Evolutionary conservation across 1,140 invertebrate genomes (phyloP), one percentile per base, ranked within the genome.

Genomic region (Akabosia matsudoensis): DNA sequence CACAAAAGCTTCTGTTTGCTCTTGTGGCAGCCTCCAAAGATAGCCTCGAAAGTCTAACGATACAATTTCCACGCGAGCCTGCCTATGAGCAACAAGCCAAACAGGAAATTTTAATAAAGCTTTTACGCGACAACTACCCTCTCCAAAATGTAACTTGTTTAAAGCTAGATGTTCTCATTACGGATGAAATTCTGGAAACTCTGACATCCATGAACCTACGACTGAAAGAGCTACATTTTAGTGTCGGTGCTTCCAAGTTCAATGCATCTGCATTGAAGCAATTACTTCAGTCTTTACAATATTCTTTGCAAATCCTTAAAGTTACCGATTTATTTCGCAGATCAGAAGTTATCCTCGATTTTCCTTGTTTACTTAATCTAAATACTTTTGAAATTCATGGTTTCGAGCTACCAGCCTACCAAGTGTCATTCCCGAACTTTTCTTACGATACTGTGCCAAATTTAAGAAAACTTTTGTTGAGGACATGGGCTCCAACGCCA

Each of bases 371-470:
- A 16, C 33, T 4, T 22, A 16, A 72, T 72, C 28, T 72, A 14
- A 34, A 72, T 37, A 24, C 18, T 2, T 72, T 72, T 72, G 70
- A 72, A 24, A 72, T 72, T 51, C 70, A 72, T 45, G 70, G 70
- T 2, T 51, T 72, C 33, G 70, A 72, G 24, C 33, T 72, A 37
- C 70, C 70, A 18, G 70, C 70, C 22, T 72, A 72, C 26, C 37
- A 45, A 34, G 70, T 72, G 10, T 45, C 70, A 3, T 72, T 72
- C 45, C 70, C 70, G 3, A 51, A 72, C 30, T 72, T 72, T 45
- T 72, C 70, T 4, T 72, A 72, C 24, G 70, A 45, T 34, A 16
- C 28, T n/a, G 37, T 72, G 70, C 70, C 70, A 51, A 72, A 72
- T 72, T 24, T 72, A 3, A 3, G 24, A 51, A 72, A 72, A 24